These are phyloP conservation scores for Oncorhynchus nerka DNA, from an alignment of 2,113 vertebrate species.

Conservation along the genomic window DNA sequence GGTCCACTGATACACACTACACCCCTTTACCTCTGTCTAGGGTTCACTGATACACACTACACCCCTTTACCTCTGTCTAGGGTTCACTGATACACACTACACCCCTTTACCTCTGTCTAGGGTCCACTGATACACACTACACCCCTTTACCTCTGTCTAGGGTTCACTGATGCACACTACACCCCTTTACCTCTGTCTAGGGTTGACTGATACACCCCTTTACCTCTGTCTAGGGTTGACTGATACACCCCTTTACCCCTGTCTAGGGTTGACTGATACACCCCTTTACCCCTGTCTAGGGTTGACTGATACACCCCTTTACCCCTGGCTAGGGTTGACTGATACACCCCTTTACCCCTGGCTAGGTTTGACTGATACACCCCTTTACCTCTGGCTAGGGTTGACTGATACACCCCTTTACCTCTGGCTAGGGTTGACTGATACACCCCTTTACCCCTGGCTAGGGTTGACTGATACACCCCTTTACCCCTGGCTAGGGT, in stretches of 20 bases:
- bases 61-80: conserved; percentile 48
- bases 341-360: conserved; percentile 41
- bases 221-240: conserved; percentile 39
- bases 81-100: no score
- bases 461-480: no score
- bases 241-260: conserved; percentile 42
- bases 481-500: conserved; percentile 48
- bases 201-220: conserved; percentile 9
- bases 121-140: no score
- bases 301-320: conserved; percentile 44
- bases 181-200: no score
- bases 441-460: no score
- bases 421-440: no score
- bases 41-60: no score
- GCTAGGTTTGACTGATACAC: conserved; percentile 5
- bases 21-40: no score
- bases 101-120: conserved; percentile 50
- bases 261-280: conserved; percentile 18
- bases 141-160: conserved; percentile 49
- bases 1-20: no score
- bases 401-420: conserved; percentile 41
- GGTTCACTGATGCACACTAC: conserved; percentile 49
- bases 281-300: conserved; percentile 48
- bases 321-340: conserved; percentile 35
- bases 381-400: conserved; percentile 48